These are phyloP conservation scores for Drosophila jambulina DNA, from an alignment of 1,140 invertebrate genomes.

Conservation along the genomic window DNA sequence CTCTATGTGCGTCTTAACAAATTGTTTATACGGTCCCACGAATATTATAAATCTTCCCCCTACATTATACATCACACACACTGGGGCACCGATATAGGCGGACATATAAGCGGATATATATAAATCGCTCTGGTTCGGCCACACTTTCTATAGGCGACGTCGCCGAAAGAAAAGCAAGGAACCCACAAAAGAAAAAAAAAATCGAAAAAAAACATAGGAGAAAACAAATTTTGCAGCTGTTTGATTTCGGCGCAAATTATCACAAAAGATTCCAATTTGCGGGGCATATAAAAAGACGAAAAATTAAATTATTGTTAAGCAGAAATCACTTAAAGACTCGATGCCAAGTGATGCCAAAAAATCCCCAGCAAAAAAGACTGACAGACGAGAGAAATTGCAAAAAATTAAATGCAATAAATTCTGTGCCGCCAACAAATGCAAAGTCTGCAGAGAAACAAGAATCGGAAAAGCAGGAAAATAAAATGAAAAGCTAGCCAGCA, in stretches of 20 bases:
- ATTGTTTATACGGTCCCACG: constrained; percentile 73
- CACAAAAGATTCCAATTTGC: constrained; percentile 58
- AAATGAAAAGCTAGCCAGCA: constrained; percentile 7
- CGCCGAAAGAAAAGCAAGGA: constrained; percentile 28
- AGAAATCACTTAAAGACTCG: constrained; percentile 75
- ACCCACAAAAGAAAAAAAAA: constrained; percentile 14
- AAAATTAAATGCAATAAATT: constrained; percentile 78
- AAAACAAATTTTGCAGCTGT: constrained; percentile 77
- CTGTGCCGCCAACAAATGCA: constrained; percentile 51
- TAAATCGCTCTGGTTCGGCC: constrained; percentile 43
- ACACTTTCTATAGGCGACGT: constrained; percentile 75
- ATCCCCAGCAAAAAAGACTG: constrained; percentile 9
- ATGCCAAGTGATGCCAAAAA: constrained; percentile 57
- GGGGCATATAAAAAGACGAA: constrained; percentile 19
- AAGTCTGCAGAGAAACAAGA: constrained; percentile 20
- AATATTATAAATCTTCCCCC: constrained; percentile 69
- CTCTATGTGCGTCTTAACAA: constrained; percentile 68
- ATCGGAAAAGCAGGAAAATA: constrained; percentile 15
- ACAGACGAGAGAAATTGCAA: constrained; percentile 38
- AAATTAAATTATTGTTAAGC: constrained; percentile 71
- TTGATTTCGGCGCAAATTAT: constrained; percentile 80
- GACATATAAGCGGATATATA: constrained; percentile 41
- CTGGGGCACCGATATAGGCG: constrained; percentile 20
- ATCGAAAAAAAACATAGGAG: constrained; percentile 4
- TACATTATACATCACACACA: constrained; percentile 51